These are phyloP conservation scores for Mesembrinibis cayennensis DNA, from an alignment of 2,113 vertebrate genomes.

Conservation along the genomic window DNA sequence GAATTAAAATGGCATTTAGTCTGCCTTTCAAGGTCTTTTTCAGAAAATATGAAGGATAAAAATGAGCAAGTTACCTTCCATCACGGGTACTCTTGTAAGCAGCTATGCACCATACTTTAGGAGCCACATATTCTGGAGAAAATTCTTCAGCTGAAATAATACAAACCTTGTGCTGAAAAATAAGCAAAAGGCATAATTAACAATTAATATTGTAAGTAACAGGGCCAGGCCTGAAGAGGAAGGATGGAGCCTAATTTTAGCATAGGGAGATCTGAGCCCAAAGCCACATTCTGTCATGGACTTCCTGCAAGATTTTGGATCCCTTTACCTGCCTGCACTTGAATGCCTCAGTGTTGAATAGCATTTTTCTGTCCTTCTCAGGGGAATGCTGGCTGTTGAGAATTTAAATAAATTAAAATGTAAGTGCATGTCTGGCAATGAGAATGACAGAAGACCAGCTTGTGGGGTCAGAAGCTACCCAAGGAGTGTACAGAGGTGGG, in stretches of 20 bases:
- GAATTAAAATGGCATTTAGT: background rate
- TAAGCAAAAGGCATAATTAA: background rate
- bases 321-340: background rate
- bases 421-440: background rate
- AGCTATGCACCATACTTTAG: slow-evolving; percentile 85
- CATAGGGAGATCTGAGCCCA: background rate
- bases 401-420: background rate
- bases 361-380: background rate
- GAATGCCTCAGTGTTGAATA: background rate
- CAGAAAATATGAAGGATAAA: background rate
- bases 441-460: background rate
- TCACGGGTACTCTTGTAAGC: slow-evolving; percentile 66
- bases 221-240: background rate
- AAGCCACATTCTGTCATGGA: background rate
- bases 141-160: slow-evolving; percentile 84
- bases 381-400: background rate
- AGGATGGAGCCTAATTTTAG: background rate
- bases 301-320: background rate
- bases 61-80: slow-evolving; percentile 67
- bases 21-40: background rate
- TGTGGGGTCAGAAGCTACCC: background rate
- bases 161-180: slow-evolving; percentile 85
- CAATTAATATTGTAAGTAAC: background rate
- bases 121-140: slow-evolving; percentile 81
- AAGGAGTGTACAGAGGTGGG: background rate